Conservation (phyloP, 1,140 invertebrate species). For the Mizuhopecten yessoensis region DNA sequence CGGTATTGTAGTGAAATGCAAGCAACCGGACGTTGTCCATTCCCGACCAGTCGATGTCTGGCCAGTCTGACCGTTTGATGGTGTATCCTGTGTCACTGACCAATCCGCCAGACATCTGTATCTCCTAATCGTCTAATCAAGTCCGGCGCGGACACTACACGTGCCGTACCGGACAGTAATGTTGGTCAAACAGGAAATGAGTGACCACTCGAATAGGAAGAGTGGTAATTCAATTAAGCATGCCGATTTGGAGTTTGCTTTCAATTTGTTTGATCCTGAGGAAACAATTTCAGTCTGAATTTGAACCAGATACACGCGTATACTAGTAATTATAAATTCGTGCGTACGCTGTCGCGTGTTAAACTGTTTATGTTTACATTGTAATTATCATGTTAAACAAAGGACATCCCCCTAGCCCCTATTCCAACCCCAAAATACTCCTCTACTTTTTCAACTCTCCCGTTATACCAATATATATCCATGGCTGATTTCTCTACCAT, state of each 20-base stretch:
- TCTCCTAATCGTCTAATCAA: constrained; percentile 33
- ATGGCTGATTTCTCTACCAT: too few species aligned
- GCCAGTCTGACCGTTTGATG: not conserved
- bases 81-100: not conserved
- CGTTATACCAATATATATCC: too few species aligned
- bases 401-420: too few species aligned
- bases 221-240: not conserved
- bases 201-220: constrained; percentile 11
- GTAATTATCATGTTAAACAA: not conserved
- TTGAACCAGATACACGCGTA: not conserved
- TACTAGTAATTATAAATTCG: not conserved
- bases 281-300: not conserved
- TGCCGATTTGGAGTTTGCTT: not conserved
- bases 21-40: not conserved
- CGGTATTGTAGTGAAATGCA: not conserved
- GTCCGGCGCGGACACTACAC: not conserved
- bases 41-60: not conserved
- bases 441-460: not conserved
- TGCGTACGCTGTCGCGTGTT: constrained; percentile 4
- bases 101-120: not conserved
- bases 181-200: not conserved
- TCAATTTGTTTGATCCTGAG: constrained; percentile 11
- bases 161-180: not conserved
- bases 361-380: not conserved
- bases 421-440: not conserved